Base-by-base conservation (phyloP, 2,113 vertebrate genomes). In the Phalacrocorax aristotelis region DNA sequence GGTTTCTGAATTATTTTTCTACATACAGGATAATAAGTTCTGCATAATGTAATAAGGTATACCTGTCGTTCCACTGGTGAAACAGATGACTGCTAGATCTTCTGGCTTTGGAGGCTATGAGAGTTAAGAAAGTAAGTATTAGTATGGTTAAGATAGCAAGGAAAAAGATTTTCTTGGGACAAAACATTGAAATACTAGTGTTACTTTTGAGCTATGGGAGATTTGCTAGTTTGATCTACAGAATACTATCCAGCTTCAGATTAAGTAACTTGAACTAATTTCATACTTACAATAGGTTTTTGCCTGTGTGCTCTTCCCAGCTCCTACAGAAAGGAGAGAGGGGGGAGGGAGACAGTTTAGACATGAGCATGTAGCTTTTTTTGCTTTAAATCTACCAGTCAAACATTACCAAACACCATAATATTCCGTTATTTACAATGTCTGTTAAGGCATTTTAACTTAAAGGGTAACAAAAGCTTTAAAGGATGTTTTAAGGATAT, bases 21-120 rank as follows among this genome's bases (percentile, higher is more conserved):
- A 75, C 11, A 83, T 32, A 87, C 11, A 81, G n/a, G 61, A 82
- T 44, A 93, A 60, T 82, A 95, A 78, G 69, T 82, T 78, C 32
- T 71, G 75, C 19, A 62, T 66, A 93, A 62, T 19, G 11, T 64
- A 96, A 92, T 42, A 36, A 94, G 54, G 54, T 54, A 54, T 98
- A 99, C 99, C 99, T 98, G 99, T 99, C 19, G 99, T 99, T 97
- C 99, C 99, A 96, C 99, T 99, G 97, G 99, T 99, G 98, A 99
- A 99, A 97, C 99, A 99, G 97, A 99, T 98, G 89, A 99, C 95
- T 82, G 99, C 99, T 97, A 99, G 98, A 97, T 99, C 99, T 98
- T 99, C 98, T 87, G 99, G 98, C 92, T 98, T 97, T 95, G 99
- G 99, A 93, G 99, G 99, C 99, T 99, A 86, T 34, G 84, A 96